Conservation (phyloP, 2,797 vertebrate genomes). For the Sitta carolinensis region DNA sequence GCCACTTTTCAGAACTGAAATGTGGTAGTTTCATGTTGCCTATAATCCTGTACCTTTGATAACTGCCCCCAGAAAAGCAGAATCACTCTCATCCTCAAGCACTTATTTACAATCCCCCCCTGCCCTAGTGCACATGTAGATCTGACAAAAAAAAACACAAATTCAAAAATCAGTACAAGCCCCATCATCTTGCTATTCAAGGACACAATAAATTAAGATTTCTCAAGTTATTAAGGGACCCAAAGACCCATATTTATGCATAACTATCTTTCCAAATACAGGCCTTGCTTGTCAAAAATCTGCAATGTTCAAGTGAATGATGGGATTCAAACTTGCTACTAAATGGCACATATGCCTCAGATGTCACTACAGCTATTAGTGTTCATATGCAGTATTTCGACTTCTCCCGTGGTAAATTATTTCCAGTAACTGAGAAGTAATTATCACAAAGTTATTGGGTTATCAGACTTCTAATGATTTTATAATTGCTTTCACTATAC, state of each 20-base stretch:
- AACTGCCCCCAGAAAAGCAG: background rate
- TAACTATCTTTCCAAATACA: background rate
- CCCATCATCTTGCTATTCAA: background rate
- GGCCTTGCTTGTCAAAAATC: background rate
- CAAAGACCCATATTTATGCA: background rate
- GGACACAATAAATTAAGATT: background rate
- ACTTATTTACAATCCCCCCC: background rate
- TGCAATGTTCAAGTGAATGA: background rate
- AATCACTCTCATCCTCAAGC: background rate
- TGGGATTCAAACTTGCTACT: background rate
- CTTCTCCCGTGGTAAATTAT: slow-evolving; percentile 4
- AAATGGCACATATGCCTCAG: background rate
- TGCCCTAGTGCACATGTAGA: accelerated
- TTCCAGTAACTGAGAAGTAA: slow-evolving; percentile 25
- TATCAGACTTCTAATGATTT: slow-evolving; percentile 38
- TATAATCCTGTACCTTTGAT: background rate
- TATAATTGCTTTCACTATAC: slow-evolving; percentile 31
- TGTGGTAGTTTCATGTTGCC: background rate
- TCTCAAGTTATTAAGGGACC: background rate
- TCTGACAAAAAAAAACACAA: background rate
- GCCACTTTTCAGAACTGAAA: background rate
- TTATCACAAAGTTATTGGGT: slow-evolving; percentile 38
- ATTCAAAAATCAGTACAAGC: background rate
- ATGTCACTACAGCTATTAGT: background rate
- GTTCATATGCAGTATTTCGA: background rate